These are phyloP conservation scores for Diacarnus erythraeanus DNA, from an alignment of 37 sponge, comb jelly and placozoan genomes.

Conservation along the genomic window DNA sequence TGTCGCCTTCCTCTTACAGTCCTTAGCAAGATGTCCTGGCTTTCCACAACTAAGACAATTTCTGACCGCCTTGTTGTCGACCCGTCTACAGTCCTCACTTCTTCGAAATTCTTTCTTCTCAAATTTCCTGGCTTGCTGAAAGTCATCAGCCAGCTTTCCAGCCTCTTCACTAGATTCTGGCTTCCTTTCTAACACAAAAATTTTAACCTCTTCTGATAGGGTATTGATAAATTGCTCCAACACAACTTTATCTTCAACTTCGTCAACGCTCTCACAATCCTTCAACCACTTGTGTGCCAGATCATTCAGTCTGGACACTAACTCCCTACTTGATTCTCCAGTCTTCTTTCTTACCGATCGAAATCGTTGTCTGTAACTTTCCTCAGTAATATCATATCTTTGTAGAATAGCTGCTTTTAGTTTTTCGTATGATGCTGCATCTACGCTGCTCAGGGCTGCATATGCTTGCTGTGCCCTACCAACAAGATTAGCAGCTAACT, in stretches of 20 bases:
- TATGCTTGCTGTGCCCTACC: not conserved
- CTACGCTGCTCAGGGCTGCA: not conserved
- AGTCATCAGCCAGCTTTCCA: no score
- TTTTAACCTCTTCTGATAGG: not conserved
- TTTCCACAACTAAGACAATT: no score
- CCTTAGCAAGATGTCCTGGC: no score
- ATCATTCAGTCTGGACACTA: conserved; percentile 12
- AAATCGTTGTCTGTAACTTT: no score
- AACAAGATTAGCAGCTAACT: no score
- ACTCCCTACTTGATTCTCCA: conserved; percentile 19
- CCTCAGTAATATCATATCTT: no score
- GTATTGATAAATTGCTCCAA: conserved; percentile 14
- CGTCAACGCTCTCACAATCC: not conserved
- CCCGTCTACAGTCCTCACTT: not conserved
- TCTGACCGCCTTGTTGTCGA: not conserved
- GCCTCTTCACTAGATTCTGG: no score
- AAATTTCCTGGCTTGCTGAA: not conserved
- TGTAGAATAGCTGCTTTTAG: no score
- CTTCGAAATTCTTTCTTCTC: not conserved
- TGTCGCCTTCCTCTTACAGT: no score
- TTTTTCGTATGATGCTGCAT: no score
- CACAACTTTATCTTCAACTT: conserved; percentile 1
- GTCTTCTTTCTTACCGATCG: conserved; percentile 12
- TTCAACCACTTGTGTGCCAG: conserved; percentile 14
- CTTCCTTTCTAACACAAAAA: not conserved